Base-by-base conservation (phyloP, 2,113 vertebrate genomes). In the Microcebus tavaratra region DNA sequence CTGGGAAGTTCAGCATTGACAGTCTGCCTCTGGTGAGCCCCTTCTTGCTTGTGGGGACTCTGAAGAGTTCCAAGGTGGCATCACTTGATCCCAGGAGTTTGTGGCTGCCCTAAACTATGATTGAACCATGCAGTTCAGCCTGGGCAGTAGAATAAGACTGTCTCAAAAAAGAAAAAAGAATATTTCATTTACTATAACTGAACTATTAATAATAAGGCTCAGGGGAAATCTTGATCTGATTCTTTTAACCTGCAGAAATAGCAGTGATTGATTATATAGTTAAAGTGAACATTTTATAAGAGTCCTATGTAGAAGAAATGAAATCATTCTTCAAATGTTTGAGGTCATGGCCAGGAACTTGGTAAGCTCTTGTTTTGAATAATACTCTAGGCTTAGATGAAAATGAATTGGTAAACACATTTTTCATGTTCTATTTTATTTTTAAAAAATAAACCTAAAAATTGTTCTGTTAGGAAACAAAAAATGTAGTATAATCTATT, bases 361-460 rank as follows among this genome's bases (percentile, higher is more conserved):
- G 11, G 23, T 96, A 73, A 96, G 39, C 65, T 85, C 86, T 96
- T 93, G 76, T 53, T 34, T 94, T 75, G 55, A 84, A 11, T 85
- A 55, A 50, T 82, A 34, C 8, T 70, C 1, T 25, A 80, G 21
- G 36, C 70, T 90, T 29, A 61, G 57, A 61, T 50, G 48, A 63
- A 96, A 83, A 61, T 61, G 4, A 75, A 81, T 67, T 80, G 36
- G 3, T 57, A 65, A 68, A 68, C 8, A 4, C 8, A 53, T 95
- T 95, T 90, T 78, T 48, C 14, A 9, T 90, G 55, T 18, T 73
- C 4, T 82, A 3, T 91, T 87, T 95, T 94, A 63, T 63, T 63
- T 63, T 27, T 63, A 11, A 29, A 29, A 27, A 63, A 63, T 63
- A 63, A 29, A 10, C 59, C 17, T 42, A 34, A 55, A 20, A 90